Evolutionary conservation across 2,113 vertebrate species (phyloP), one percentile per base, ranked within the genome.

Genomic region (Bostrychus sinensis): DNA sequence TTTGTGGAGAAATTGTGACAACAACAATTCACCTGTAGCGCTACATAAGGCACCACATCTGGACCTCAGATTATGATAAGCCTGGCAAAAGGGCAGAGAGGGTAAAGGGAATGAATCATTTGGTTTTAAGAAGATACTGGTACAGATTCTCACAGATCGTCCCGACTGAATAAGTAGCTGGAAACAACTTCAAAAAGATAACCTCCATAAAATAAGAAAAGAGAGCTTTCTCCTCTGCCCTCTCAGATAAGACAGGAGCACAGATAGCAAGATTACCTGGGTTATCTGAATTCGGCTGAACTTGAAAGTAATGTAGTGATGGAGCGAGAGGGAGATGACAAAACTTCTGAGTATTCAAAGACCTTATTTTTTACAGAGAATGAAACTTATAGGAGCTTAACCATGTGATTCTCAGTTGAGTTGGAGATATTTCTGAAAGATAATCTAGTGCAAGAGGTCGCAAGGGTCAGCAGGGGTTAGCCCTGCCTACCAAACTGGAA

Each of bases 11-110:
- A 14, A 12, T 39, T 4, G 14, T 39, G 37, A 14, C 13, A 39
- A 2, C 5, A 32, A 32, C 30, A 32, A 1, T 30, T 32, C n/a
- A n/a, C n/a, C n/a, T 32, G 78, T 78, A 71, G 72, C 82, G 68
- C 78, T 74, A 64, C 75, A 73, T 61, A 56, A 30, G 65, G 63
- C 63, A 32, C 64, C 69, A 83, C 84, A 88, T 89, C 81, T 89
- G 86, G 86, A 82, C 68, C 80, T 86, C 71, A 73, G 77, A 83
- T 83, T 64, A 70, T 3, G 84, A 86, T 84, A 86, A 87, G 46
- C 63, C 58, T 73, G 72, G 65, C 72, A 70, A 67, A 83, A 63
- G 80, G 79, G 70, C 77, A 66, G 38, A 17, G 51, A 66, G 59
- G 72, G 66, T 64, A 82, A 56, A 59, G 63, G 36, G 20, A 58